Evolutionary conservation across 2,797 vertebrate genomes (phyloP).

Genomic region (Calcarius lapponicus): DNA sequence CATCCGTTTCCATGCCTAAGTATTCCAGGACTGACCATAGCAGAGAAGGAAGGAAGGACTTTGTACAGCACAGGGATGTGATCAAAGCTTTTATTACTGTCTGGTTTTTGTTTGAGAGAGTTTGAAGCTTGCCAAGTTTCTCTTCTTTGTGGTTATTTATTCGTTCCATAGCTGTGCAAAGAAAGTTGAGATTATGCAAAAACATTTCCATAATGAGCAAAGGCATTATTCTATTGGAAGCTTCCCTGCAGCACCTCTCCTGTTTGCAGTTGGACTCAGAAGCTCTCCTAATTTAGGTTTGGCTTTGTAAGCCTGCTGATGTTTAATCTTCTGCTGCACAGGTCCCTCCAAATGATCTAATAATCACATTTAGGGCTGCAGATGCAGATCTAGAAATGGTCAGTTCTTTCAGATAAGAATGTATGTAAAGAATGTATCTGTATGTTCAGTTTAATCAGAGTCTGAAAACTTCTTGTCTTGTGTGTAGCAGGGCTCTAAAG

Average conservation of each 20-base stretch:
- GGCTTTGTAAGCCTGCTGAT: not conserved
- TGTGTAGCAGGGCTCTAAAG: not conserved
- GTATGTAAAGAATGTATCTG: not conserved
- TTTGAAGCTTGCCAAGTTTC: constrained; percentile 56
- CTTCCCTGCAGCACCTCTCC: constrained; percentile 27
- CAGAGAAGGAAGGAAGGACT: constrained; percentile 33
- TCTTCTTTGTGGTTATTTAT: constrained; percentile 52
- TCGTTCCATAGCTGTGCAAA: constrained; percentile 33
- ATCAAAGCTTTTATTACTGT: constrained; percentile 54
- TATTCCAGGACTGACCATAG: not conserved
- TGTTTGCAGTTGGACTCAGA: constrained; percentile 19
- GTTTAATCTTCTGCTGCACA: not conserved
- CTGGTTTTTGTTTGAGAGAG: constrained; percentile 56
- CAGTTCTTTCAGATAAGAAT: not conserved
- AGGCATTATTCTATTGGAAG: constrained; percentile 48
- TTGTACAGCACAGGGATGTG: not conserved
- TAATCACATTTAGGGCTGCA: not conserved
- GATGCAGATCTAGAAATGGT: not conserved
- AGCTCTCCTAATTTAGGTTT: not conserved
- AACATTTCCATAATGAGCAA: constrained; percentile 56
- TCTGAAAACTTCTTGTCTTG: not conserved
- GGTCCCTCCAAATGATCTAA: not conserved
- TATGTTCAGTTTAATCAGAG: not conserved
- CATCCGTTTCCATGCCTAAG: not conserved
- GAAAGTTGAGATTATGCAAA: constrained; percentile 56